A percentile compares a stretch with the other conserved stretches of the same genome.
phyloP scores from a whole-genome alignment of 2,888 invertebrate species.

The Parnassius apollo region DNA sequence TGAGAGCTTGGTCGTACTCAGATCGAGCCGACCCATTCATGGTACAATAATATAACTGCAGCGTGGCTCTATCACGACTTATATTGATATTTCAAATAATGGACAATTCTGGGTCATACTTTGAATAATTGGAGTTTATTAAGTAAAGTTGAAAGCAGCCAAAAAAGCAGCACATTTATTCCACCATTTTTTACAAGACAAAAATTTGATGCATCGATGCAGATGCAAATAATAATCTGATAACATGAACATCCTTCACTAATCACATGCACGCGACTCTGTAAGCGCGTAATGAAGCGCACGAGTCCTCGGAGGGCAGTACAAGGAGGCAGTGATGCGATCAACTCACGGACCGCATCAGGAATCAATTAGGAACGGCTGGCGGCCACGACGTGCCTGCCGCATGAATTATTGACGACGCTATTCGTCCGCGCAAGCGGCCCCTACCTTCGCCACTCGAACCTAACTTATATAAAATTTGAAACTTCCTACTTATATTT shows the following conservation, averaged over 20 bases:
- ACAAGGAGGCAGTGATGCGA: conserved; percentile 77
- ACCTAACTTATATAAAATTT: conserved; percentile 37
- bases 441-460: conserved; percentile 54
- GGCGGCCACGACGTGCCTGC: conserved; percentile 73
- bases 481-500: conserved; percentile 6
- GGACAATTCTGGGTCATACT: too few species aligned
- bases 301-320: conserved; percentile 65
- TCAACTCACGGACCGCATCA: conserved; percentile 73
- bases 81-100: too few species aligned
- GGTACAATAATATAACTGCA: too few species aligned
- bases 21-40: too few species aligned
- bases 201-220: conserved; percentile 13
- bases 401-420: conserved; percentile 78
- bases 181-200: not conserved
- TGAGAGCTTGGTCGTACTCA: too few species aligned
- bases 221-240: conserved; percentile 20
- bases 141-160: too few species aligned
- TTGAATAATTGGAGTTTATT: too few species aligned
- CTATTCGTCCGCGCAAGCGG: conserved; percentile 48
- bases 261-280: conserved; percentile 47
- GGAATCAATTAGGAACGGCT: conserved; percentile 79
- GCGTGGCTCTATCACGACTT: too few species aligned
- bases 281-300: conserved; percentile 75
- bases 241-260: conserved; percentile 23
- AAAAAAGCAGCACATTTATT: not conserved